These are phyloP conservation scores for Characodon lateralis DNA, from an alignment of 2,797 vertebrate species.

Conservation along the genomic window DNA sequence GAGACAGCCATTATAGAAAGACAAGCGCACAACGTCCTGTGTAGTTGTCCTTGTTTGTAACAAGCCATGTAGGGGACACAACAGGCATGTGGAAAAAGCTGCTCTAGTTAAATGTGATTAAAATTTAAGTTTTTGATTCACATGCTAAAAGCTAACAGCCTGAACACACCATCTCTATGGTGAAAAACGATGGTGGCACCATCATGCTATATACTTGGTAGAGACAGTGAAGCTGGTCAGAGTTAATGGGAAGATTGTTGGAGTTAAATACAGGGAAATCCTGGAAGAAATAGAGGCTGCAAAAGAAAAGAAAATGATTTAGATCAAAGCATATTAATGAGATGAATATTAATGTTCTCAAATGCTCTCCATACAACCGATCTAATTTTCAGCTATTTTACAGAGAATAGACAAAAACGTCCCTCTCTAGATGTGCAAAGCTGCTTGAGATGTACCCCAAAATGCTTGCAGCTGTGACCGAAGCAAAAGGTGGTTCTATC, in stretches of 20 bases:
- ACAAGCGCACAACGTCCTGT: no score
- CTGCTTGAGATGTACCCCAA: background rate
- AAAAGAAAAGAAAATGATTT: background rate
- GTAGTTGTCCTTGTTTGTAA: no score
- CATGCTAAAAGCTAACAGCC: background rate
- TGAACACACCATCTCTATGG: background rate
- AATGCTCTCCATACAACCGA: background rate
- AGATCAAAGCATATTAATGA: background rate
- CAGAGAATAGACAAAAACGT: background rate
- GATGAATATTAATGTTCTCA: background rate
- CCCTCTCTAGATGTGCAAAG: background rate
- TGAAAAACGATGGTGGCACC: background rate
- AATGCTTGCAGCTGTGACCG: background rate
- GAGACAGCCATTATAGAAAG: no score
- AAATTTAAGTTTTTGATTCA: background rate
- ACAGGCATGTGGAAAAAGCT: background rate
- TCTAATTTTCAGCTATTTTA: background rate
- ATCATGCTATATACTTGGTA: background rate
- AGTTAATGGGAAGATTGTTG: background rate
- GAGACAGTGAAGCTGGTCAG: background rate
- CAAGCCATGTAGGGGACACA: background rate
- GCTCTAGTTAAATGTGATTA: background rate
- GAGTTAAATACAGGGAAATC: background rate
- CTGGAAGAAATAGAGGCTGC: background rate
- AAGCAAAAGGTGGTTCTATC: no score